Evolutionary conservation across 2,888 invertebrate genomes (phyloP), one percentile per base, ranked within the genome.

Genomic region (Epirrhoe alternata): DNA sequence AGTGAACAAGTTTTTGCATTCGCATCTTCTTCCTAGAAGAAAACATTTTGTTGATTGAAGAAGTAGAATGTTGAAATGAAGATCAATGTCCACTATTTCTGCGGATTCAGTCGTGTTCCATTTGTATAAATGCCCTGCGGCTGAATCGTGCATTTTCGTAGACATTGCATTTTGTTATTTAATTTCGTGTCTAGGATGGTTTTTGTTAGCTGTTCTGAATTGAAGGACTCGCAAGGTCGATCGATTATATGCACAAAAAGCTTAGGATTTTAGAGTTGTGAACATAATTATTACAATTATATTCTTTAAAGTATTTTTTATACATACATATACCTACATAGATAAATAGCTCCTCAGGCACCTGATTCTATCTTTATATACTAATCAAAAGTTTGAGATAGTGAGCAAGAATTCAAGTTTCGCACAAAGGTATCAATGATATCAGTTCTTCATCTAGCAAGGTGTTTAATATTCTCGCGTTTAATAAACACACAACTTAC

Each of bases 191-290:
- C 63, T 63, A 58, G 53, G 30, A 14, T 24, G 73, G 66, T 77
- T 81, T 83, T 80, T 79, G 54, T 64, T 78, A 64, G 74, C 74
- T 77, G 75, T 75, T 75, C 71, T 71, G 73, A 76, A 76, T 77
- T 77, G 78, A 82, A 85, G 84, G 84, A 79, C 82, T 65, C 6
- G 24, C 73, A 79, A 81, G 80, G 79, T 77, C 79, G 71, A 69
- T 67, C 64, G 59, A 72, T 73, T 61, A 71, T 74, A 59, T 72
- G 57, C 62, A 69, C 69, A 71, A 71, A 72, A 73, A 12, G 57
- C 42, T 59, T 55, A 61, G 10, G 66, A 66, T 69, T 72, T 71
- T 64, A 61, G 63, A 61, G 45, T 24, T 24, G 24, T 24, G 50
- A 65, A 65, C 42, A 52, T 38, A 54, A n/a, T n/a, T 60, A 64